phyloP scores from a whole-genome alignment of 2,797 vertebrate genomes.

The Gymnodraco acuticeps region DNA sequence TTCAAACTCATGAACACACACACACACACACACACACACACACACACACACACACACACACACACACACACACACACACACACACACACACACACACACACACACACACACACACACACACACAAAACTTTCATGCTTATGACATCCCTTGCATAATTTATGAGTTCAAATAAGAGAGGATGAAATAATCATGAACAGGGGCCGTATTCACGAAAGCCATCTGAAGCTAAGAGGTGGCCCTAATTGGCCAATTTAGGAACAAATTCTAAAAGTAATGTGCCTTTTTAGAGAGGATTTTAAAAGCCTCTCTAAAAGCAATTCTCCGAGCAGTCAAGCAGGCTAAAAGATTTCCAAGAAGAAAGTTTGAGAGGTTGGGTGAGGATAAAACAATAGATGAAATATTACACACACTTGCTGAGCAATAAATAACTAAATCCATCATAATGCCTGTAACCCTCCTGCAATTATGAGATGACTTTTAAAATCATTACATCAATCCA shows the following conservation, averaged over 20 bases:
- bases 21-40: conserved; percentile 24
- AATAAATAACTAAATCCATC: conserved; percentile 52
- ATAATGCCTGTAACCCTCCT: conserved; percentile 19
- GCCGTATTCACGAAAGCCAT: conserved; percentile 58
- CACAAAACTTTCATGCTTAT: conserved; percentile 59
- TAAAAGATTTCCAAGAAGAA: conserved; percentile 31
- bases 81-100: conserved; percentile 29
- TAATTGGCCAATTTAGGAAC: conserved; percentile 74
- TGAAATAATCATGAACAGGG: conserved; percentile 76
- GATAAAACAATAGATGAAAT: conserved; percentile 50
- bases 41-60: conserved; percentile 21
- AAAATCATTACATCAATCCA: conserved; percentile 39
- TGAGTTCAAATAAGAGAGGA: conserved; percentile 75
- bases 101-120: conserved; percentile 26
- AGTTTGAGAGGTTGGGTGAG: conserved; percentile 10
- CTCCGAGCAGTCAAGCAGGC: conserved; percentile 32
- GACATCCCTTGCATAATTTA: conserved; percentile 72
- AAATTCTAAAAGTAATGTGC: conserved; percentile 61
- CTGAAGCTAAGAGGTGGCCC: conserved; percentile 63
- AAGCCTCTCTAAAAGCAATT: conserved; percentile 58
- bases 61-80: conserved; percentile 30
- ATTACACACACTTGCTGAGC: conserved; percentile 27
- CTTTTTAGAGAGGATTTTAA: conserved; percentile 61
- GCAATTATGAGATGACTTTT: conserved; percentile 31
- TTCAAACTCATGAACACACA: conserved; percentile 37